These are phyloP conservation scores for Zoroaster sp. DNA, from an alignment of 53 echinoderm and acorn worm species.

Conservation along the genomic window DNA sequence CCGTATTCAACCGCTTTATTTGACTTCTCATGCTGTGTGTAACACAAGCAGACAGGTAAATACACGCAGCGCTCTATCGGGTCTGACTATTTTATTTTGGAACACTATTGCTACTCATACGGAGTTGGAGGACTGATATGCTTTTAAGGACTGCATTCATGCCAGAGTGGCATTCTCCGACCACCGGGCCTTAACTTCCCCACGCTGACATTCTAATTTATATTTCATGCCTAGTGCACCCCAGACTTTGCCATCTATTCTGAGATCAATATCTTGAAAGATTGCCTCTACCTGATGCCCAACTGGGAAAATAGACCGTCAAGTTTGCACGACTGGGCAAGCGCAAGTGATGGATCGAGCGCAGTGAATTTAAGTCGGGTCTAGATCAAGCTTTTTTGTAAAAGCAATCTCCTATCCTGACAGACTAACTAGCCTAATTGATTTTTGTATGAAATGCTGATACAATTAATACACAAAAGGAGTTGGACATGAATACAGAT, in stretches of 20 bases:
- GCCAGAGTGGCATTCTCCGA: slow-evolving; percentile 17
- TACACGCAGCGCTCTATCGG: background rate
- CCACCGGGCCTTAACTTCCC: slow-evolving; percentile 6
- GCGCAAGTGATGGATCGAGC: background rate
- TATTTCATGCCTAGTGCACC: slow-evolving; percentile 29
- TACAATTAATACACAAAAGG: no score
- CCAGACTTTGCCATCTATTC: background rate
- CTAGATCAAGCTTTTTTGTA: background rate
- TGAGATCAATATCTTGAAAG: slow-evolving; percentile 9
- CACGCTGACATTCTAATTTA: slow-evolving; percentile 35
- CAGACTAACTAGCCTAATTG: no score
- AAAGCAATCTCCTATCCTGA: background rate
- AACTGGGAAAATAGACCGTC: background rate
- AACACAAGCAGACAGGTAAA: slow-evolving; percentile 31
- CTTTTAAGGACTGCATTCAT: background rate
- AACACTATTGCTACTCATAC: background rate
- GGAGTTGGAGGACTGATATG: background rate
- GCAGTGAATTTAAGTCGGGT: background rate
- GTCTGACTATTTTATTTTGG: background rate
- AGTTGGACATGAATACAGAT: no score
- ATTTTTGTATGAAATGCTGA: no score
- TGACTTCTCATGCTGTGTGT: slow-evolving; percentile 22
- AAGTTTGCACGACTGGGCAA: background rate
- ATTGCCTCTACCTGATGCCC: background rate
- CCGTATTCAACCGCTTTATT: background rate